phyloP scores from a whole-genome alignment of 1,140 invertebrate species.

The Leptinotarsa texana region DNA sequence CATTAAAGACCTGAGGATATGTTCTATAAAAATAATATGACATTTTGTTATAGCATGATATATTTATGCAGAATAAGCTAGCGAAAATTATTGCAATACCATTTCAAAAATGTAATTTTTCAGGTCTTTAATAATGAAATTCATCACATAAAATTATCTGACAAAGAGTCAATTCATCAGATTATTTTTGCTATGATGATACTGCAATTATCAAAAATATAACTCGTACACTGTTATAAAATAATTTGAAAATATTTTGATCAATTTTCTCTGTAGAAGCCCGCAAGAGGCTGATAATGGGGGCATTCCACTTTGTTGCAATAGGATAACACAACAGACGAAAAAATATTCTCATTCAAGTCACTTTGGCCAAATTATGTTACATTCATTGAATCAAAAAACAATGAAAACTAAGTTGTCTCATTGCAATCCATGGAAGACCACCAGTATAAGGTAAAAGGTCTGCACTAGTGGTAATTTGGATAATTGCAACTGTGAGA shows the following conservation, averaged over 20 bases:
- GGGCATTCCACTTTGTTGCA: too few species aligned
- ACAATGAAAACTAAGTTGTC: too few species aligned
- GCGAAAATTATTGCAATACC: too few species aligned
- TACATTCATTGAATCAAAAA: too few species aligned
- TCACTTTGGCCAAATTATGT: too few species aligned
- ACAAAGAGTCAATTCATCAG: background rate
- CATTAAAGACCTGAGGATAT: background rate
- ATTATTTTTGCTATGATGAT: background rate
- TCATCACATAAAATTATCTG: background rate
- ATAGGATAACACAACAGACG: too few species aligned
- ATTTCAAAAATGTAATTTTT: background rate
- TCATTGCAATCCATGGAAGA: too few species aligned
- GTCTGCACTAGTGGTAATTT: background rate
- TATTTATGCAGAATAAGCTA: background rate
- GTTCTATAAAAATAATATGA: background rate
- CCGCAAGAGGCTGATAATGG: too few species aligned
- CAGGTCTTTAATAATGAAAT: background rate
- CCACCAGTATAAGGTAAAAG: background rate
- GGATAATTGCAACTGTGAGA: conserved; percentile 19
- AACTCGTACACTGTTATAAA: background rate
- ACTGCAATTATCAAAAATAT: background rate
- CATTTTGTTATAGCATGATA: background rate
- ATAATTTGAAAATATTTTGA: too few species aligned
- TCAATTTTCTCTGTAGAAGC: too few species aligned
- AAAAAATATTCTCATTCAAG: too few species aligned